Base-by-base conservation (phyloP, 2,888 invertebrate genomes). In the Augochlorella aurata region DNA sequence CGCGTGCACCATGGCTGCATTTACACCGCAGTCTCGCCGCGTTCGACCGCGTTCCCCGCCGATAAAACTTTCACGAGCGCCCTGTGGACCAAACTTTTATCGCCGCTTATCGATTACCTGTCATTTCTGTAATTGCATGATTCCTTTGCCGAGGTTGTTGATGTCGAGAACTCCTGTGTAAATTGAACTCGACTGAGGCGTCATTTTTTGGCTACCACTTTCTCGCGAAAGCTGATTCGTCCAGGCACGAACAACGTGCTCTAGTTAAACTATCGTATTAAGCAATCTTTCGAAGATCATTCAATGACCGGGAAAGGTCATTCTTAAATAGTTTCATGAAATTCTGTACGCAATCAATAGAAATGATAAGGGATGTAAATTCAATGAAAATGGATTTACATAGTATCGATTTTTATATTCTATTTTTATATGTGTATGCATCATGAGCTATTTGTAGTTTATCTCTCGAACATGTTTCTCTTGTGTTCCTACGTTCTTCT, bases 1-100 rank as follows among this genome's bases (percentile, higher is more conserved):
- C 58, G 73, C 63, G 38, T 29, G 38, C 63, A 18, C 63, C 66
- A 21, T 52, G 73, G 70, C 49, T 54, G 67, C 79, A 75, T 83
- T 81, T 73, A 68, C 78, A 49, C 84, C 66, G 79, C 66, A 54
- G 78, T 81, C 73, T 24, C 67, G 52, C 70, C 72, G 65, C 63
- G 63, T 63, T 76, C 86, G 84, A 69, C 79, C 82, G 72, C 73
- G 66, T 82, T 69, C 71, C 54, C 50, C 73, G 66, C 73, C 74
- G 77, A 87, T 86, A 76, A 87, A 87, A 85, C 70, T 83, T 87
- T 81, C 87, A 87, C 54, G 76, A 67, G 77, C 77, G 71, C 65
- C 49, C 74, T 38, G 29, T 58, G 61, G 79, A 85, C 87, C 83
- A 63, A 79, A 81, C 44, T 78, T 83, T 87, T 81, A 87, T 87